Conservation (phyloP, 2,888 invertebrate species). For the Dermolepida albohirtum region DNA sequence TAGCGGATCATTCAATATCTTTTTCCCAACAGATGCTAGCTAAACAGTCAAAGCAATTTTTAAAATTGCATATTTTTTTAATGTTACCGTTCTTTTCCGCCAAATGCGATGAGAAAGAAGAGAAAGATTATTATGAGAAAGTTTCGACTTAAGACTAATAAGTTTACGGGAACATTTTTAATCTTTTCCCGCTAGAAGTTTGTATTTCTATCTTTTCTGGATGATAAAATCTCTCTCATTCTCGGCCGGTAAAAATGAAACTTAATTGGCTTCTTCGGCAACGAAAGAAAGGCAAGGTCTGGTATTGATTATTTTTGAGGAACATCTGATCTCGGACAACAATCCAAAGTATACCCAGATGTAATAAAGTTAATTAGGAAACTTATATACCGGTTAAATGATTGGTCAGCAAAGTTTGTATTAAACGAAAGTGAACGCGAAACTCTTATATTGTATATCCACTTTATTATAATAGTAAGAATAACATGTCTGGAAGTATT, state of each 20-base stretch:
- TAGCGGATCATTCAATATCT: conserved; percentile 12
- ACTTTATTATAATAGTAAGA: too few species aligned
- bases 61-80: conserved; percentile 22
- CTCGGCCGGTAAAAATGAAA: conserved; percentile 2
- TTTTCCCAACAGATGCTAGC: conserved; percentile 14
- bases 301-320: not conserved
- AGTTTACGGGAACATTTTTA: conserved; percentile 38
- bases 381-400: too few species aligned
- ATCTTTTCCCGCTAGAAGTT: conserved; percentile 19
- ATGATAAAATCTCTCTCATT: conserved; percentile 33
- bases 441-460: too few species aligned
- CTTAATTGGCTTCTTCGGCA: conserved; percentile 28
- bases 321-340: too few species aligned
- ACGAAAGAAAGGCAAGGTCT: not conserved
- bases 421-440: too few species aligned
- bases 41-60: conserved; percentile 25
- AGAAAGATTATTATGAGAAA: conserved; percentile 24
- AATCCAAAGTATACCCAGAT: too few species aligned
- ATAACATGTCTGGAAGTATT: too few species aligned
- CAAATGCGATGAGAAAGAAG: not conserved
- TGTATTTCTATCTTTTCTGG: not conserved
- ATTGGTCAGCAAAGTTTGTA: too few species aligned
- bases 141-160: conserved; percentile 28
- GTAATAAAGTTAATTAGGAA: too few species aligned
- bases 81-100: conserved; percentile 4